Conservation (phyloP, 2,113 vertebrate genomes). For the Melanocharis versteri region DNA sequence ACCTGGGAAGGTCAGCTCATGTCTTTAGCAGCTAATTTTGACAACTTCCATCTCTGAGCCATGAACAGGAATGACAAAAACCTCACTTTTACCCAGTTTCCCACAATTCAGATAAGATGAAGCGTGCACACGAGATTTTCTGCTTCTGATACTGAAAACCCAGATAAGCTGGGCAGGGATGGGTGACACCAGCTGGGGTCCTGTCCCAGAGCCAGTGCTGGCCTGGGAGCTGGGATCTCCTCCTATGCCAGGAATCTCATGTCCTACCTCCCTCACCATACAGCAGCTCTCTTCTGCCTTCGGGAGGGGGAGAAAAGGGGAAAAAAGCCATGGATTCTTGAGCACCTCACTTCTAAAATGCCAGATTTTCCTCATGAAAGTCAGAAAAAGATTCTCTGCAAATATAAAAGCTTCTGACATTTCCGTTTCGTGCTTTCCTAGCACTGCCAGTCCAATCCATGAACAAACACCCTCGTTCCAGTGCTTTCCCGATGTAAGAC, state of each 20-base stretch:
- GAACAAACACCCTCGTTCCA: neutral
- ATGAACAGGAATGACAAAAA: neutral
- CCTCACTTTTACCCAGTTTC: neutral
- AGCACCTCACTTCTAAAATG: neutral
- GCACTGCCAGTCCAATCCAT: neutral
- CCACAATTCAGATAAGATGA: neutral
- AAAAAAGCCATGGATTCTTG: neutral
- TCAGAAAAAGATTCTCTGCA: neutral
- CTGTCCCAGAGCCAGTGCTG: neutral
- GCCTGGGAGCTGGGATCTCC: neutral
- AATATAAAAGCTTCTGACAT: neutral
- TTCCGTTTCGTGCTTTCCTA: neutral
- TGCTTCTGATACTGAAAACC: neutral
- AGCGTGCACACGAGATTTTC: neutral
- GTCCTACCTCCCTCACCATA: neutral
- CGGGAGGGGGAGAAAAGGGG: neutral
- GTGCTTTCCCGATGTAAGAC: neutral
- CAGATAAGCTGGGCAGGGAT: neutral
- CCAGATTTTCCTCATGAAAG: neutral
- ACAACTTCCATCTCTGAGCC: neutral
- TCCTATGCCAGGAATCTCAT: neutral
- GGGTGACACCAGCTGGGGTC: neutral
- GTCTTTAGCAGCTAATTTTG: slow-evolving; percentile 9
- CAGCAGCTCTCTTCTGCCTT: neutral
- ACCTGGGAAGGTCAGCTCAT: neutral